Percentiles rank a stretch among this genome's conserved stretches.
Conservation (phyloP, 1,140 invertebrate genomes). For the Probaryconus sp. region DNA sequence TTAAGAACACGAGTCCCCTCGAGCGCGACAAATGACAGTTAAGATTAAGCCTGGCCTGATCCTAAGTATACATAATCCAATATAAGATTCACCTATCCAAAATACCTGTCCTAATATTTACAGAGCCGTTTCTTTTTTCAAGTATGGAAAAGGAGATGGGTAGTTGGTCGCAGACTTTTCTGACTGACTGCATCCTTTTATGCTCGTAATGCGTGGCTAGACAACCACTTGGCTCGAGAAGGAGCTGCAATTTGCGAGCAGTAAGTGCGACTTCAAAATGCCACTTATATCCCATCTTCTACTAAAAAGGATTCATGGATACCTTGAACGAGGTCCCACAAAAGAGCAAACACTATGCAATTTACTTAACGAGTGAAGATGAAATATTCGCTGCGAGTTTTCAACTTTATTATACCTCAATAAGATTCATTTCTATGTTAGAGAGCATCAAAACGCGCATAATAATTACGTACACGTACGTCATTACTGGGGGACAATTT, state of each 20-base stretch:
- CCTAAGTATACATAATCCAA: constrained; percentile 41
- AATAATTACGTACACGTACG: background rate
- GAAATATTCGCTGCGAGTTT: constrained; percentile 31
- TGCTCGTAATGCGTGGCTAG: constrained; percentile 61
- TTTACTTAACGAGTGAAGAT: constrained; percentile 38
- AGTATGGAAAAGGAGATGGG: constrained; percentile 31
- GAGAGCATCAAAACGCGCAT: constrained; percentile 3
- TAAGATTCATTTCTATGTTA: constrained; percentile 17
- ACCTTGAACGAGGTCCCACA: constrained; percentile 38
- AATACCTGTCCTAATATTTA: constrained; percentile 73
- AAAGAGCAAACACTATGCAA: constrained; percentile 42
- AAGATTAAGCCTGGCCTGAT: constrained; percentile 33
- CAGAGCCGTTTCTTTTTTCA: constrained; percentile 59
- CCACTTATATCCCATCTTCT: constrained; percentile 44
- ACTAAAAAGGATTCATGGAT: constrained; percentile 40
- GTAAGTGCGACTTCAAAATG: constrained; percentile 56
- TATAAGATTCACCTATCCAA: constrained; percentile 31
- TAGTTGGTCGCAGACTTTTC: constrained; percentile 60
- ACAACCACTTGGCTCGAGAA: constrained; percentile 67
- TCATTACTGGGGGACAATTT: no score
- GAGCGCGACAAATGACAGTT: constrained; percentile 20
- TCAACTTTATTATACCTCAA: constrained; percentile 25
- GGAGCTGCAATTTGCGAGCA: constrained; percentile 66
- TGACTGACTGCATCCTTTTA: constrained; percentile 67
- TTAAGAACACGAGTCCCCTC: constrained; percentile 12